Conservation (phyloP, 1,140 invertebrate species). For the Melitaea cinxia region DNA sequence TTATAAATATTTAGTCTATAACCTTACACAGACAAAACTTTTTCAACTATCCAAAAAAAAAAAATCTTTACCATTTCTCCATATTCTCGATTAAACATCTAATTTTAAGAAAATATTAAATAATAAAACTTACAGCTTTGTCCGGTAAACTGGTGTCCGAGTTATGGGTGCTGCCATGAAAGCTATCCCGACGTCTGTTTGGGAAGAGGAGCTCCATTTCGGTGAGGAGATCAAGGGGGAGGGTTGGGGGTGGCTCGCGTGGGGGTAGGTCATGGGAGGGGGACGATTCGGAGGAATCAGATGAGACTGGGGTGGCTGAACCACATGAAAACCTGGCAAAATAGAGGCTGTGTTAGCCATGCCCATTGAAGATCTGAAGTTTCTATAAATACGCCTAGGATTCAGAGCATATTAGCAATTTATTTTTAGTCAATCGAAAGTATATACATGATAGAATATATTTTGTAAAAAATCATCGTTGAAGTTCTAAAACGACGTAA, state of each 20-base stretch:
- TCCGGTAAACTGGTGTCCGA: slow-evolving; percentile 57
- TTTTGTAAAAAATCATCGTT: too few species aligned
- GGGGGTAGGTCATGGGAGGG: slow-evolving; percentile 46
- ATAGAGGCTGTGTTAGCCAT: too few species aligned
- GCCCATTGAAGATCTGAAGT: too few species aligned
- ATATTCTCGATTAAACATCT: not conserved
- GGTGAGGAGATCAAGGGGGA: slow-evolving; percentile 63
- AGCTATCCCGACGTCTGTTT: slow-evolving; percentile 58
- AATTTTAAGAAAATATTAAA: not conserved
- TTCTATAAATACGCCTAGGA: too few species aligned
- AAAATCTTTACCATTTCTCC: not conserved
- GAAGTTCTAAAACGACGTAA: too few species aligned
- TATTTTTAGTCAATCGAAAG: too few species aligned
- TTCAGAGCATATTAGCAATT: too few species aligned
- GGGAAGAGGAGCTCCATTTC: slow-evolving; percentile 69
- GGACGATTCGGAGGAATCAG: slow-evolving; percentile 64
- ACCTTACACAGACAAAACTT: not conserved
- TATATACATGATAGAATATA: too few species aligned
- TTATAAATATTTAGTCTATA: too few species aligned
- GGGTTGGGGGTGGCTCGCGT: slow-evolving; percentile 49
- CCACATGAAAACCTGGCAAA: slow-evolving; percentile 64
- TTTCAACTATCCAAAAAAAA: not conserved
- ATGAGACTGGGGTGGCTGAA: slow-evolving; percentile 69
- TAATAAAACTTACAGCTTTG: slow-evolving; percentile 57
- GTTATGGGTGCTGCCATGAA: slow-evolving; percentile 55